Evolutionary conservation across 2,797 vertebrate species (phyloP), one percentile per base, ranked within the genome.

Genomic region (Crocidura indochinensis): DNA sequence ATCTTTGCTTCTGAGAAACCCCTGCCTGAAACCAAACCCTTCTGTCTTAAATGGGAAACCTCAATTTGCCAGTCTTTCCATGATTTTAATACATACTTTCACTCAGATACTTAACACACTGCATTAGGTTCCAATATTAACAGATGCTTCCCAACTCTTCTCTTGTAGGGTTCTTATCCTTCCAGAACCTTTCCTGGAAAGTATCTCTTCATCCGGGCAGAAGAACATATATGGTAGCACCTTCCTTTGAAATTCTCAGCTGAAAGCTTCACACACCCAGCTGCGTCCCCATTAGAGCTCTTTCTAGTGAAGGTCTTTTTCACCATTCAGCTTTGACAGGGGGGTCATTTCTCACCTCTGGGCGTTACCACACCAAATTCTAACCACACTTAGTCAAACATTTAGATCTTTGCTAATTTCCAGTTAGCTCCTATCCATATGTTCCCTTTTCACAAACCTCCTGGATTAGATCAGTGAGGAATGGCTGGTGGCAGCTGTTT

Each of bases 401-500:
- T 60, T 91, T 79, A 90, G 56, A 68, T 81, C 79, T 91, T 49
- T 90, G 68, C 84, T 89, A 91, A 86, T 90, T 95, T 95, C 91
- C 88, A 94, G 94, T 92, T 85, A 91, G 79, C 44, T 56, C 64
- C 49, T 31, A 84, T 92, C 82, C 87, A 87, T 79, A 81, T 92
- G 87, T 71, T 92, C 84, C 75, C 60, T 49, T 89, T 92, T 94
- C 79, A 60, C 60, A 91, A 84, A 84, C 87, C 82, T 89, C 94
- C 89, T 91, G 91, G 88, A 71, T 88, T 87, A 88, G 53, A 93
- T 94, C 92, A 92, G 67, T 38, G 65, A 89, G 72, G 49, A 93
- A 94, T 88, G 84, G 89, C 76, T 90, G 69, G 81, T 92, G 89
- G 88, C 96, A 96, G 95, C 94, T 96, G 94, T 91, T 93, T 90